Evolutionary conservation across 1,140 invertebrate genomes (phyloP), one percentile per base, ranked within the genome.

Genomic region (Brachionus plicatilis): DNA sequence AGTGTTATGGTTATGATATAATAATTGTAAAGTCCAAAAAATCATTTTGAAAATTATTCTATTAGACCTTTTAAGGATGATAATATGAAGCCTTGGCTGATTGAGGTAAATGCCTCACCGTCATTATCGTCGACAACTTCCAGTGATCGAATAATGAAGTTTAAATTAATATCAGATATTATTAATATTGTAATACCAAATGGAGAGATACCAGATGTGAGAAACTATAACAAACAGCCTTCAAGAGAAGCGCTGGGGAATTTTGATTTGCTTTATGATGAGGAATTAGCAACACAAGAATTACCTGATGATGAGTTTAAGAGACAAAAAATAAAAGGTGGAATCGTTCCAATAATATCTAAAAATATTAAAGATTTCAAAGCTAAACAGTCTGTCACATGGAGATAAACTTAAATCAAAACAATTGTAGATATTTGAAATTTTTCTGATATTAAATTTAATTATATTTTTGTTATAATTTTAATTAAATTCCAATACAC

Each of bases 151-250:
- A 96, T 98, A 86, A 91, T 98, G 85, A 99, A 99, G 88, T 95
- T 96, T 87, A 96, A 96, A 90, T 89, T 99, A 12, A 96, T 99
- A 83, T 95, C 96, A 87, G 97, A 97, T 89, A 95, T 97, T 84
- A 90, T 98, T 66, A 95, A 95, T 33, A 93, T 98, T 65, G 94
- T 98, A 0, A 87, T 97, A 37, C 95, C 95, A 1, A 93, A 94
- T 0, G 94, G 94, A 87, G 95, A 96, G 66, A 91, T 95, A 27
- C 75, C 65, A 37, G 84, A 85, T 76, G 85, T 72, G 76, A 83
- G 56, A 76, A 78, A 84, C n/a, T 75, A 85, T 45, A 53, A 83
- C 17, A 83, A 82, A 65, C 53, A 60, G 12, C 79, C 79, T 9
- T 66, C 83, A 24, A 75, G 47, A 3, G 82, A 85, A 72, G 80